Percentiles rank a stretch among this genome's conserved stretches.
phyloP scores from a whole-genome alignment of 1,140 invertebrate species.

The Neuroterus valhalla region DNA sequence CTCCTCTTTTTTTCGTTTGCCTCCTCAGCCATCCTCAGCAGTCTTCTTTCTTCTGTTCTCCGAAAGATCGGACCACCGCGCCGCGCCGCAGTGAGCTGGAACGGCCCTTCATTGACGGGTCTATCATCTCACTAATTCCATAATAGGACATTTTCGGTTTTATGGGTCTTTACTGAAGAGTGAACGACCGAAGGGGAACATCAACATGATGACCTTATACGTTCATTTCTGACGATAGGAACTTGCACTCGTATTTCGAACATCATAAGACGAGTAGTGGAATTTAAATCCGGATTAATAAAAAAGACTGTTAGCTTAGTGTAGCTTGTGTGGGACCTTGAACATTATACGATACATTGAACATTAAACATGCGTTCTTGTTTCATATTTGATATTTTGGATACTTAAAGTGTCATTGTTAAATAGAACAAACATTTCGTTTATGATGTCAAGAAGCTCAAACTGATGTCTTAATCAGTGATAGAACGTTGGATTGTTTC shows the following conservation, averaged over 20 bases:
- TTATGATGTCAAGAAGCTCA: not conserved
- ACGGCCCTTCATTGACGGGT: constrained; percentile 66
- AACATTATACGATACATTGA: not conserved
- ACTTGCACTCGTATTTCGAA: not conserved
- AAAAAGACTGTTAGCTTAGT: constrained; percentile 1
- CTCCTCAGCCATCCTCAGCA: constrained; percentile 34
- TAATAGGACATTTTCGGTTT: constrained; percentile 69
- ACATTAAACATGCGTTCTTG: constrained; percentile 1
- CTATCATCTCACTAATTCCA: constrained; percentile 73
- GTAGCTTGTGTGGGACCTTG: not conserved
- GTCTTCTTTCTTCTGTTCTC: constrained; percentile 57
- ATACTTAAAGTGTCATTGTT: not conserved
- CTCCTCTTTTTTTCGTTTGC: constrained; percentile 56
- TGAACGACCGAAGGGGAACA: constrained; percentile 59
- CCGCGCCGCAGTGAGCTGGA: constrained; percentile 46
- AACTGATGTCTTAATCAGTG: not conserved
- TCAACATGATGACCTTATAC: constrained; percentile 54
- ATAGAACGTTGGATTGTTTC: not conserved
- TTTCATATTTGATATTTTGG: not conserved
- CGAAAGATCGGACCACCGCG: constrained; percentile 57
- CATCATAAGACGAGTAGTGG: not conserved
- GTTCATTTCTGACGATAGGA: not conserved
- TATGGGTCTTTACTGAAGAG: constrained; percentile 54
- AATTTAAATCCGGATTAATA: constrained; percentile 11
- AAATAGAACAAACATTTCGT: not conserved